Percentiles rank a stretch among this genome's conserved stretches.
These are phyloP conservation scores for Tinea trinotella DNA, from an alignment of 2,888 invertebrate species.

Conservation along the genomic window DNA sequence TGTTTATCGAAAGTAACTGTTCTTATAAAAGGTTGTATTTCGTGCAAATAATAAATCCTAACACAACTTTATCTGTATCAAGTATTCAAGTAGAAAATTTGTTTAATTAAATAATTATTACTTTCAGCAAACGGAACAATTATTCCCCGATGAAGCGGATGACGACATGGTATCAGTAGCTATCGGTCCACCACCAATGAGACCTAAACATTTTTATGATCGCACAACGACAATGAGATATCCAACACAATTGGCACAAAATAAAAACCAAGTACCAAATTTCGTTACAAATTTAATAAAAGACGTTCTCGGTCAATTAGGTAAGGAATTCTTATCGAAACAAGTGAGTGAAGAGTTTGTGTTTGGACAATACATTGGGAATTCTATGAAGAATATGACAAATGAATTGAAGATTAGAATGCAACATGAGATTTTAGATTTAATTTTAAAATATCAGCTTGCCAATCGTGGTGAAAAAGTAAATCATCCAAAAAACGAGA, in stretches of 20 bases:
- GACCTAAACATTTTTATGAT: slow-evolving; percentile 41
- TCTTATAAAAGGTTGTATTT: no score
- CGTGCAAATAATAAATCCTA: no score
- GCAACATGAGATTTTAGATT: slow-evolving; percentile 57
- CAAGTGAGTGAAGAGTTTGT: slow-evolving; percentile 59
- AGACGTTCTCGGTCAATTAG: slow-evolving; percentile 44
- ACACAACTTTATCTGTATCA: no score
- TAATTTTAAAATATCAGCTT: slow-evolving; percentile 41
- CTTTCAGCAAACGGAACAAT: slow-evolving; percentile 52
- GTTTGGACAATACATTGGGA: slow-evolving; percentile 58
- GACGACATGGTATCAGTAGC: slow-evolving; percentile 60
- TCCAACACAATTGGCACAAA: slow-evolving; percentile 22
- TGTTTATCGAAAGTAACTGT: no score
- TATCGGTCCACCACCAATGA: slow-evolving; percentile 50
- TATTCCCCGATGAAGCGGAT: slow-evolving; percentile 57
- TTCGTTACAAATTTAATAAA: slow-evolving; percentile 39
- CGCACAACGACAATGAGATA: slow-evolving; percentile 30
- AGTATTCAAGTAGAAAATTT: no score
- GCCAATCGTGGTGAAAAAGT: slow-evolving; percentile 24
- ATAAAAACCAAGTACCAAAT: neutral
- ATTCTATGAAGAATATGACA: slow-evolving; percentile 49
- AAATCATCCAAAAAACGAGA: slow-evolving; percentile 24
- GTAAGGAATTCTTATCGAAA: slow-evolving; percentile 44
- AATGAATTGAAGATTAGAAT: slow-evolving; percentile 39
- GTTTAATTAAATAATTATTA: no score